Evolutionary conservation across 2,888 invertebrate genomes (phyloP), one percentile per base, ranked within the genome.

Genomic region (Xanthia togata): DNA sequence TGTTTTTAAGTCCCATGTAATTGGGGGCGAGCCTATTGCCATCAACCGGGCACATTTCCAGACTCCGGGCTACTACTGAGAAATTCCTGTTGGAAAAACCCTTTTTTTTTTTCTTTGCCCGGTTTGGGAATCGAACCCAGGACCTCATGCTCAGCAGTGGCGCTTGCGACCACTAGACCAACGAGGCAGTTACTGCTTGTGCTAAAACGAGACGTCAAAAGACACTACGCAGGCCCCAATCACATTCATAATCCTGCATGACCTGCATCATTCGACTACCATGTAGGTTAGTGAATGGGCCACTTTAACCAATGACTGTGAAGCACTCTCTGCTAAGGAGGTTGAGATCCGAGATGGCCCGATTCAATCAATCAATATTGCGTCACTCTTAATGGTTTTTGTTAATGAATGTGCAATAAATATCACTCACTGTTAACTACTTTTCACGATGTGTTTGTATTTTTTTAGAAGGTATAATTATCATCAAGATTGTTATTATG

Each of bases 281-380:
- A 81, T 74, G 76, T 79, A 82, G 62, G 79, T 79, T 67, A 82
- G 82, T 77, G 79, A 80, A 70, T 83, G 79, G 83, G 23, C 65
- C 41, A 80, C 78, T 60, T 79, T 55, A 82, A 8, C 67, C 20
- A 35, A 69, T 4, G 69, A 65, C 44, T 65, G 53, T 72, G 59
- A 12, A 63, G 70, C 47, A 64, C 53, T 47, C 35, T 57, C 11
- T 35, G 47, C 47, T 31, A 74, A 83, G 62, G 70, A 85, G 82
- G 71, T 65, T 85, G 85, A 82, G 82, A 78, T 69, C 47, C 79
- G 59, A 76, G 65, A 68, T 78, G 87, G 70, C 87, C 87, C 76
- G 74, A 82, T 87, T 87, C 79, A 57, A 74, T 88, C 88, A 82
- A 86, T 87, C 87, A 88, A 35, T 38, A 65, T 87, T 88, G 79